A percentile compares a stretch with the other conserved stretches of the same genome.
These are phyloP conservation scores for Xanthorhoe spadicearia DNA, from an alignment of 2,888 invertebrate genomes.

Conservation along the genomic window DNA sequence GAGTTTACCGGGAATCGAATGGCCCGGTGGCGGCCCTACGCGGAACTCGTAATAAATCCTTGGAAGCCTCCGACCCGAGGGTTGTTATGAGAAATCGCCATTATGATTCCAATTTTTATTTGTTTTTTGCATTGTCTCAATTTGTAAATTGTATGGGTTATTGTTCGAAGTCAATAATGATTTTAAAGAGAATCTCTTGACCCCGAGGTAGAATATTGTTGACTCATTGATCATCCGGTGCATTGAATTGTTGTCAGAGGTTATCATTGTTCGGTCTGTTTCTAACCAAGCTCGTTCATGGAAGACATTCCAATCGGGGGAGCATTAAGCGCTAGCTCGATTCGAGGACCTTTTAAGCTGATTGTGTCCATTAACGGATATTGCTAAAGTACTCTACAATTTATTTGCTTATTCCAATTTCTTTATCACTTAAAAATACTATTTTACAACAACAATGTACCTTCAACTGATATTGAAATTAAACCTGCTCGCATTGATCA, in stretches of 20 bases:
- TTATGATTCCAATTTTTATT: conserved; percentile 71
- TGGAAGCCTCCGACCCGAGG: conserved; percentile 82
- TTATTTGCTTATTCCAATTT: no score
- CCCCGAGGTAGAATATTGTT: conserved; percentile 55
- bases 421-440: no score
- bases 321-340: background rate
- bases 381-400: background rate
- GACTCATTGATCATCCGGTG: conserved; percentile 46
- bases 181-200: conserved; percentile 64
- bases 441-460: no score
- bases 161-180: conserved; percentile 68
- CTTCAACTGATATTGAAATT: no score
- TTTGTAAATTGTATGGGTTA: conserved; percentile 72
- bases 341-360: background rate
- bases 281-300: conserved; percentile 18
- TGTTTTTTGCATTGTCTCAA: conserved; percentile 75
- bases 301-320: conserved; percentile 9
- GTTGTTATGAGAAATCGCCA: conserved; percentile 81
- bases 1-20: conserved; percentile 82
- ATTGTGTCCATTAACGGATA: background rate
- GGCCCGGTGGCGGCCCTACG: conserved; percentile 83
- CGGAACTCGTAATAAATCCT: conserved; percentile 84
- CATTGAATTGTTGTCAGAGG: conserved; percentile 47
- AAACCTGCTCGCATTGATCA: no score
- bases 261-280: conserved; percentile 36